phyloP scores from a whole-genome alignment of 2,797 vertebrate species.

The Ctenochaetus hawaiiensis region DNA sequence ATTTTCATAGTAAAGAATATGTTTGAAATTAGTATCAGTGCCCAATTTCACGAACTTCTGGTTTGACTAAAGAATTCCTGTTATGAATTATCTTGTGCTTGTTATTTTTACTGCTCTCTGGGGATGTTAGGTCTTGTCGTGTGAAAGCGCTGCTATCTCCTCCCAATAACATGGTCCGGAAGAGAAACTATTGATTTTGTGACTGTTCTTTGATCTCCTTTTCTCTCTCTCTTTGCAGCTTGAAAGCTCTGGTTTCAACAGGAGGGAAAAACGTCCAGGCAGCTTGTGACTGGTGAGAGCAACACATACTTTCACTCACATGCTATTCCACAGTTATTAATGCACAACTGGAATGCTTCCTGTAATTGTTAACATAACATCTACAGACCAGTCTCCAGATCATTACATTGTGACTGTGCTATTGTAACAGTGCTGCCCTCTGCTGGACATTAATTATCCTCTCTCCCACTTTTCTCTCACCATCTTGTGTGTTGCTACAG shows the following conservation, averaged over 20 bases:
- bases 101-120: slow-evolving; percentile 39
- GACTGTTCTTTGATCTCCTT: slow-evolving; percentile 73
- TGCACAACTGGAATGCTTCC: slow-evolving; percentile 21
- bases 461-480: not conserved
- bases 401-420: slow-evolving; percentile 6
- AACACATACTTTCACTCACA: not conserved
- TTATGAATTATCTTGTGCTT: slow-evolving; percentile 24
- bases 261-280: slow-evolving; percentile 97
- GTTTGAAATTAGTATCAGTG: slow-evolving; percentile 20
- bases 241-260: slow-evolving; percentile 96
- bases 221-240: slow-evolving; percentile 83
- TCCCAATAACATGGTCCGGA: slow-evolving; percentile 70
- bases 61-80: slow-evolving; percentile 38
- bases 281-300: slow-evolving; percentile 97
- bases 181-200: slow-evolving; percentile 81
- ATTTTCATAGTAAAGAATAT: slow-evolving; percentile 12
- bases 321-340: slow-evolving; percentile 1
- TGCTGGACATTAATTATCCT: slow-evolving; percentile 57
- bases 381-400: not conserved
- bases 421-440: slow-evolving; percentile 63
- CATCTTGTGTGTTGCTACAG: slow-evolving; percentile 71
- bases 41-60: slow-evolving; percentile 17
- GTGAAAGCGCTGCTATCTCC: slow-evolving; percentile 44
- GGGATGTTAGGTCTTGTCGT: slow-evolving; percentile 54
- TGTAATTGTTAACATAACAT: slow-evolving; percentile 17